Conservation (phyloP, 2,888 invertebrate species). For the Gasteruption jaculator region DNA sequence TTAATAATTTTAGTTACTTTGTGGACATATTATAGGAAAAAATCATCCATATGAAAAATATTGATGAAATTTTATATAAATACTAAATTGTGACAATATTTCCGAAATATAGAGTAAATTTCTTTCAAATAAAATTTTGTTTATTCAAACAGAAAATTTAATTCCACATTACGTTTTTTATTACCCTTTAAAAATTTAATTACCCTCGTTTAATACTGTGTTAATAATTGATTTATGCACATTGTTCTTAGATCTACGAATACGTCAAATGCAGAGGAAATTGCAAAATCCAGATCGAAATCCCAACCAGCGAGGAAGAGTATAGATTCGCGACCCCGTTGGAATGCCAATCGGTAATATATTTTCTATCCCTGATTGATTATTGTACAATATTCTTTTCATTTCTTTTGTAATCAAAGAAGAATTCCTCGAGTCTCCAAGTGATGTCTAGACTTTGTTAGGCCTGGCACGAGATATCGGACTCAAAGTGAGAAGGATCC, state of each 20-base stretch:
- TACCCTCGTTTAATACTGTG: too few relatives aligned
- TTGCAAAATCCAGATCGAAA: slow-evolving; percentile 34
- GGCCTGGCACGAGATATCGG: slow-evolving; percentile 74
- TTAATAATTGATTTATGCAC: too few relatives aligned
- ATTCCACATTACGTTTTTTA: too few relatives aligned
- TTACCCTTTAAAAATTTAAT: too few relatives aligned
- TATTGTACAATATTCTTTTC: slow-evolving; percentile 1
- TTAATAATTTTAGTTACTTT: too few relatives aligned
- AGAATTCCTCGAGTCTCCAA: slow-evolving; percentile 24
- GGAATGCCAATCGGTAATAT: slow-evolving; percentile 47
- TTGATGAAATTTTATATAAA: too few relatives aligned
- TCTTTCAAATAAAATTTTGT: too few relatives aligned
- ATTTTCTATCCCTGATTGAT: neutral
- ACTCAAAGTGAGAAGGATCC: slow-evolving; percentile 90
- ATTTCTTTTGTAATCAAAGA: neutral
- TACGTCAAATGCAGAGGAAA: slow-evolving; percentile 31
- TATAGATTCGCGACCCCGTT: slow-evolving; percentile 41
- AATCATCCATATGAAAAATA: too few relatives aligned
- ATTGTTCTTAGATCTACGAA: slow-evolving; percentile 33
- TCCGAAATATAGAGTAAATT: too few relatives aligned
- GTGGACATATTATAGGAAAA: too few relatives aligned
- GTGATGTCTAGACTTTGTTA: slow-evolving; percentile 39
- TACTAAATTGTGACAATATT: too few relatives aligned
- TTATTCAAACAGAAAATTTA: too few relatives aligned
- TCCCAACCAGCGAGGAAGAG: slow-evolving; percentile 34